Base-by-base conservation (phyloP, 2,113 vertebrate species). In the Telmatochromis sp. region DNA sequence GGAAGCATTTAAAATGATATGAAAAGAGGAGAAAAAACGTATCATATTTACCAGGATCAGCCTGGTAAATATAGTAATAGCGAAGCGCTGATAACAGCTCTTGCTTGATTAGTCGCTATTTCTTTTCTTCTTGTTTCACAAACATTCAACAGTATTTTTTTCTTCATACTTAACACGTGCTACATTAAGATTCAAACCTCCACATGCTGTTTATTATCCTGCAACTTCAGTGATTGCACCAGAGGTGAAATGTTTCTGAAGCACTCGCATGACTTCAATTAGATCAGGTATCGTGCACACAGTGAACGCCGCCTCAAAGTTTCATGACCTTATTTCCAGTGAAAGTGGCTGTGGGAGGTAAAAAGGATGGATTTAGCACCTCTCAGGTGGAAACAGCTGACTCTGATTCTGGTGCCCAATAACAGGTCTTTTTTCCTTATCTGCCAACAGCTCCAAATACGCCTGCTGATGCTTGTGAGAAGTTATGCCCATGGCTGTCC, bases 321-420 rank as follows among this genome's bases (percentile, higher is more conserved):
- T 80, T 85, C 79, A 63, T 93, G 90, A 93, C 89, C 85, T 92
- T 91, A 87, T 92, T 93, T 89, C 31, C 87, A 73, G 80, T 37
- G 80, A 83, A 87, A 87, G 79, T 79, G 73, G 60, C 53, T 60
- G 90, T 85, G 87, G 87, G 90, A 86, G 86, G 88, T 82, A 88
- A 83, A 83, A n/a, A 91, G 83, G 88, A 88, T 89, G 75, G 82
- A 92, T 94, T 94, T 91, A 90, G 86, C 81, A 78, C 78, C 87
- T 91, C 88, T 92, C 84, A 89, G 91, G 90, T 90, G 85, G 90
- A 93, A 94, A 91, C 89, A 91, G 87, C 87, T 90, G 92, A 93
- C 81, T 85, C 47, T 79, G 53, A 89, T 87, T 89, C 60, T 21
- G 54, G 87, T 82, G 86, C 86, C 87, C 80, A 88, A 85, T 86